These are phyloP conservation scores for Pammene fasciana DNA, from an alignment of 2,888 invertebrate species.

Conservation along the genomic window DNA sequence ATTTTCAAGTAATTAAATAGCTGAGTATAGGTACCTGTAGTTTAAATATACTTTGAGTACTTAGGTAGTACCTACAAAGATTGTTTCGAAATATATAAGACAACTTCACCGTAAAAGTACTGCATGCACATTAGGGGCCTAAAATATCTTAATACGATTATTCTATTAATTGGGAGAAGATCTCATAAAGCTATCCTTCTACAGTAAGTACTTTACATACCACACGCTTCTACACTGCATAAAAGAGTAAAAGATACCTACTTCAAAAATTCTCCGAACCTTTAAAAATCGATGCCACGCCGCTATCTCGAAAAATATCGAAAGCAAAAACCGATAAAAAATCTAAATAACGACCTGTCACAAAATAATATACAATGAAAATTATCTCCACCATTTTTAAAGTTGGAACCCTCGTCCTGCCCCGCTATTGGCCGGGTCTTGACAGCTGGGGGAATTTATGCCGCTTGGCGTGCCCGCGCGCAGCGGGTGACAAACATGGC, in stretches of 20 bases:
- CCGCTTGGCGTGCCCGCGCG: constrained; percentile 66
- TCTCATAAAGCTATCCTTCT: too few species aligned
- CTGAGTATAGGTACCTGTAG: too few species aligned
- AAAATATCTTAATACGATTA: too few species aligned
- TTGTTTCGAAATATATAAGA: too few species aligned
- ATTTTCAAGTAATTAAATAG: too few species aligned
- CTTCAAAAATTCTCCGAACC: constrained; percentile 47
- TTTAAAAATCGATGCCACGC: constrained; percentile 50
- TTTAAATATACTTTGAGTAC: too few species aligned
- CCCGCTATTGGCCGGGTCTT: constrained; percentile 70
- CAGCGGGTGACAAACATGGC: constrained; percentile 81
- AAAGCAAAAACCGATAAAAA: constrained; percentile 75
- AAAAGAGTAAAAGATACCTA: neutral
- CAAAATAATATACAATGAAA: constrained; percentile 82
- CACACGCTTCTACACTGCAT: neutral
- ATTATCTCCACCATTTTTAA: constrained; percentile 83
- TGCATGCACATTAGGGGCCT: too few species aligned
- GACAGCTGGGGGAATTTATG: constrained; percentile 81
- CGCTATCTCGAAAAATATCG: constrained; percentile 68
- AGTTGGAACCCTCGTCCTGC: constrained; percentile 67
- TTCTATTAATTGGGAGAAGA: too few species aligned
- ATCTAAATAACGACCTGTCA: constrained; percentile 82
- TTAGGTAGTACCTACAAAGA: too few species aligned
- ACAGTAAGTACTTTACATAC: neutral
- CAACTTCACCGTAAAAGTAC: too few species aligned